Evolutionary conservation across 2,888 invertebrate genomes (phyloP).

Genomic region (Drosophila diplacantha): DNA sequence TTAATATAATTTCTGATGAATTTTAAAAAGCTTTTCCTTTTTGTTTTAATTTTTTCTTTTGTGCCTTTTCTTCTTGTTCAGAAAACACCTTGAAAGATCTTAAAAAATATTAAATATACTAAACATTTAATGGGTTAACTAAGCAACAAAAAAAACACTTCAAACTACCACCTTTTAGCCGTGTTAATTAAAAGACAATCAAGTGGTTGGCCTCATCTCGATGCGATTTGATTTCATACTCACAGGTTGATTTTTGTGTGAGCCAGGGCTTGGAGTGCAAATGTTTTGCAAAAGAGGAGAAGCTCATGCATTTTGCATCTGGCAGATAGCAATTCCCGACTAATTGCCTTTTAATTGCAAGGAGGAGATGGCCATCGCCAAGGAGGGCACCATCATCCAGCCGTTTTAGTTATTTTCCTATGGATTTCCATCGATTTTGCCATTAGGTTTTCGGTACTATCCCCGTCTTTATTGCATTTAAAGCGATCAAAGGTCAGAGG

Average conservation of each 20-base stretch:
- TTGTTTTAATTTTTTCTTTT: neutral
- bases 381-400: slow-evolving; percentile 3
- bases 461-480: slow-evolving; percentile 9
- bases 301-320: slow-evolving; percentile 24
- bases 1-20: neutral
- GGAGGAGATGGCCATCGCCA: slow-evolving; percentile 5
- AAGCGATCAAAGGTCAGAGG: slow-evolving; percentile 29
- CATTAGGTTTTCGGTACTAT: slow-evolving; percentile 34
- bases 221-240: slow-evolving; percentile 1
- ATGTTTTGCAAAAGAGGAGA: slow-evolving; percentile 10
- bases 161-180: neutral
- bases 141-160: neutral
- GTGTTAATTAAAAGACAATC: slow-evolving; percentile 35
- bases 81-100: neutral
- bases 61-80: neutral
- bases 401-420: slow-evolving; percentile 12
- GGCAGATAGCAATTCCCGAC: slow-evolving; percentile 37
- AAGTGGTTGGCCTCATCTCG: slow-evolving; percentile 4
- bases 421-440: slow-evolving; percentile 42
- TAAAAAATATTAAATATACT: neutral
- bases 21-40: neutral
- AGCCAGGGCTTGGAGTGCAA: neutral
- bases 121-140: neutral
- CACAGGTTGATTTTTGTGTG: slow-evolving; percentile 9
- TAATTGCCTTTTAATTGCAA: slow-evolving; percentile 70